phyloP scores from a whole-genome alignment of 2,888 invertebrate genomes.

The Drosophila phalerata region DNA sequence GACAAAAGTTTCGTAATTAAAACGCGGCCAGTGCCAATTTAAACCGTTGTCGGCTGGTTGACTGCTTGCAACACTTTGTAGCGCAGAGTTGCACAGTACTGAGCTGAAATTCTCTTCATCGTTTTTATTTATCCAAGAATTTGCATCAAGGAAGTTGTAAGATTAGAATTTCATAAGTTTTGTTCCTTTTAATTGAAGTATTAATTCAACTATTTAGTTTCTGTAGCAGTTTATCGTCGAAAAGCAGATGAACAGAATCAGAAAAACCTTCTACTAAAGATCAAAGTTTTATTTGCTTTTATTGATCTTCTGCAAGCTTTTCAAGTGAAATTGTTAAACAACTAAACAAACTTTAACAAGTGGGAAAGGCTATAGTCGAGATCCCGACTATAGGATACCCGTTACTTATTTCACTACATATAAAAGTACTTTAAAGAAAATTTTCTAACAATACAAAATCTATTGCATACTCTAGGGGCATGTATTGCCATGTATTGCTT shows the following conservation, averaged over 20 bases:
- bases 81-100: constrained; percentile 32
- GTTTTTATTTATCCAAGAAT: constrained; percentile 1
- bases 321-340: constrained; percentile 39
- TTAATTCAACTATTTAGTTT: neutral
- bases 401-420: no score
- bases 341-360: constrained; percentile 36
- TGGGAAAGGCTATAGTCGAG: no score
- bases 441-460: no score
- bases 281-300: constrained; percentile 16
- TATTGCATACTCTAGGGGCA: no score
- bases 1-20: constrained; percentile 75
- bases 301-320: constrained; percentile 23
- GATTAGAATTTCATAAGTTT: constrained; percentile 34
- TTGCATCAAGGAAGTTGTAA: constrained; percentile 53
- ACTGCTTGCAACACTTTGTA: constrained; percentile 36
- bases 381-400: no score
- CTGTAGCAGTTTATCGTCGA: neutral
- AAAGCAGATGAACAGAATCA: neutral
- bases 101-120: constrained; percentile 24
- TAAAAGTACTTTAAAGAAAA: no score
- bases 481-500: no score
- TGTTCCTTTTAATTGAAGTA: constrained; percentile 2
- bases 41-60: constrained; percentile 24
- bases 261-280: neutral
- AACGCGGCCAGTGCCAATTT: constrained; percentile 46